phyloP scores from a whole-genome alignment of 2,797 vertebrate genomes.

The Lithobates pipiens region DNA sequence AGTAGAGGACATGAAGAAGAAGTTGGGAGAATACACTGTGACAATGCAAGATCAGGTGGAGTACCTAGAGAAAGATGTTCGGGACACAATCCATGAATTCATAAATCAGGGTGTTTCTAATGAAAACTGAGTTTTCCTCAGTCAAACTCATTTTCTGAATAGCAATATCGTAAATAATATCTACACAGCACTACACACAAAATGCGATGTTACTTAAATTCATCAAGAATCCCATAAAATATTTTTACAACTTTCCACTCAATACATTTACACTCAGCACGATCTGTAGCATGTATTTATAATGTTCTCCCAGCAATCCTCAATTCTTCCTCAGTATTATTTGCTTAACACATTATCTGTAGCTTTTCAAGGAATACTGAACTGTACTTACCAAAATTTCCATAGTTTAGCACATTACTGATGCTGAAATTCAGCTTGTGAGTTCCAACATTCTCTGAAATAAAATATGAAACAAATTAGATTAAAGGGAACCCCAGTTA shows the following conservation, averaged over 20 bases:
- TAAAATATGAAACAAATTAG: too few relatives aligned
- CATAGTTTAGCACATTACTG: too few relatives aligned
- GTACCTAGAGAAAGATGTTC: conserved; percentile 75
- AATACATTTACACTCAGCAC: neutral
- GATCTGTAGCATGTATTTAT: neutral
- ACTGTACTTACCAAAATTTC: too few relatives aligned
- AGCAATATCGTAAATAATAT: neutral
- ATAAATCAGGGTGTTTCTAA: conserved; percentile 60
- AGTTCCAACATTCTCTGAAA: too few relatives aligned
- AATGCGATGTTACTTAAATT: neutral
- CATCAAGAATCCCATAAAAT: neutral
- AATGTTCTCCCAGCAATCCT: too few relatives aligned
- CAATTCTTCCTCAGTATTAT: neutral
- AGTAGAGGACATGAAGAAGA: conserved; percentile 71
- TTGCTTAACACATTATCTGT: too few relatives aligned
- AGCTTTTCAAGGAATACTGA: too few relatives aligned
- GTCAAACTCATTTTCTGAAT: neutral
- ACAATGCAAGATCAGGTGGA: conserved; percentile 67
- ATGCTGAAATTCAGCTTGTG: too few relatives aligned
- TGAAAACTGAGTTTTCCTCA: neutral
- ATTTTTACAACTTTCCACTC: neutral
- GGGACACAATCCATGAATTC: conserved; percentile 71
- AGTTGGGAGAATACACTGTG: conserved; percentile 66
- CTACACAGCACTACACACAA: neutral
- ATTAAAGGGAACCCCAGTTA: too few relatives aligned